Evolutionary conservation across 2,797 vertebrate species (phyloP).

Genomic region (Enteromius treurensis): DNA sequence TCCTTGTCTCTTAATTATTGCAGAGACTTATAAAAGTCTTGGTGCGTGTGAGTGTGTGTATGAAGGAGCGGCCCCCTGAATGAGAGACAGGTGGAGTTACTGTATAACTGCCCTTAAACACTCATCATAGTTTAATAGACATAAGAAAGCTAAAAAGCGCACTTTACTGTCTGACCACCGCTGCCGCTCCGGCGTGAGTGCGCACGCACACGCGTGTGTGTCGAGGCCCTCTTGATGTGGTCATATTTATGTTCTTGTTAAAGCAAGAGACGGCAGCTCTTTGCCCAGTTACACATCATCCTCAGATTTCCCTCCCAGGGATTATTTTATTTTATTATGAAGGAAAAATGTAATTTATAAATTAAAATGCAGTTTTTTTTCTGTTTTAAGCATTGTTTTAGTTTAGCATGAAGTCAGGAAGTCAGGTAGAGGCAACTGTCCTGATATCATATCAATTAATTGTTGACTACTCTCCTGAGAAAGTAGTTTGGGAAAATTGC

Average conservation of each 20-base stretch:
- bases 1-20: constrained; percentile 78
- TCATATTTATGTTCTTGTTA: constrained; percentile 67
- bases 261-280: constrained; percentile 39
- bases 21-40: constrained; percentile 76
- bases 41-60: constrained; percentile 56
- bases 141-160: constrained; percentile 74
- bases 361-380: too few relatives aligned
- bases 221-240: constrained; percentile 73
- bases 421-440: neutral
- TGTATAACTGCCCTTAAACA: constrained; percentile 74
- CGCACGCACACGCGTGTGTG: constrained; percentile 24
- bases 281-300: constrained; percentile 44
- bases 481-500: neutral
- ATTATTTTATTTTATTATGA: neutral
- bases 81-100: constrained; percentile 76
- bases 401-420: neutral
- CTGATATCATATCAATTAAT: neutral
- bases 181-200: constrained; percentile 50
- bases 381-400: too few relatives aligned
- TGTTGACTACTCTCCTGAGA: neutral
- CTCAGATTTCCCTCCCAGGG: constrained; percentile 28
- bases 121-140: constrained; percentile 80
- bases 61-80: constrained; percentile 65
- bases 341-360: neutral
- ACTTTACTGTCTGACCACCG: constrained; percentile 74